phyloP scores from a whole-genome alignment of 53 echinoderm and acorn worm species.

The Glandiceps talaboti region DNA sequence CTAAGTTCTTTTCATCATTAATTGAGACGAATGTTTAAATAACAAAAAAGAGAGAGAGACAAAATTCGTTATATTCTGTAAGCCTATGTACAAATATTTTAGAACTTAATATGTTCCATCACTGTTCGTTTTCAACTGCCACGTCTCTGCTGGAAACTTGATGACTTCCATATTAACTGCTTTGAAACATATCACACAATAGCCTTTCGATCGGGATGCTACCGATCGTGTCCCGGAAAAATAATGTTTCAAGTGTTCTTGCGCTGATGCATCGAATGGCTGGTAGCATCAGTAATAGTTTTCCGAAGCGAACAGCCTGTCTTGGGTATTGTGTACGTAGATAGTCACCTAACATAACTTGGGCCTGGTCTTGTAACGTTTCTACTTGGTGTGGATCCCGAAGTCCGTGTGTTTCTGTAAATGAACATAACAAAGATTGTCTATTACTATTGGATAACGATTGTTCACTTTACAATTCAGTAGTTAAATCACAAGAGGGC shows the following conservation, averaged over 20 bases:
- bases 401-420: conserved; percentile 67
- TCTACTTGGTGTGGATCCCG: conserved; percentile 82
- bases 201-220: conserved; percentile 82
- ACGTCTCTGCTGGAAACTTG: no score
- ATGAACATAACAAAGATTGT: no score
- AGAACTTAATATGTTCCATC: no score
- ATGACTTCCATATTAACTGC: conserved; percentile 48
- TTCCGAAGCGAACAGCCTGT: conserved; percentile 67
- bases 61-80: no score
- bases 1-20: no score
- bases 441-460: no score
- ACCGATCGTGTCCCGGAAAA: conserved; percentile 92
- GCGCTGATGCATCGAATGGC: conserved; percentile 73
- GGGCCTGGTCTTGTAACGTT: conserved; percentile 90
- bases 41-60: no score
- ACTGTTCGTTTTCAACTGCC: no score
- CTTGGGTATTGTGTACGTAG: conserved; percentile 66
- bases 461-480: no score
- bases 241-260: conserved; percentile 64
- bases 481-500: no score
- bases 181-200: conserved; percentile 95
- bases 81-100: no score
- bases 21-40: no score
- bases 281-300: conserved; percentile 73
- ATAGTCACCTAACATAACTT: conserved; percentile 91